Evolutionary conservation across 2,113 vertebrate species (phyloP).

Genomic region (Eubucco bourcierii): DNA sequence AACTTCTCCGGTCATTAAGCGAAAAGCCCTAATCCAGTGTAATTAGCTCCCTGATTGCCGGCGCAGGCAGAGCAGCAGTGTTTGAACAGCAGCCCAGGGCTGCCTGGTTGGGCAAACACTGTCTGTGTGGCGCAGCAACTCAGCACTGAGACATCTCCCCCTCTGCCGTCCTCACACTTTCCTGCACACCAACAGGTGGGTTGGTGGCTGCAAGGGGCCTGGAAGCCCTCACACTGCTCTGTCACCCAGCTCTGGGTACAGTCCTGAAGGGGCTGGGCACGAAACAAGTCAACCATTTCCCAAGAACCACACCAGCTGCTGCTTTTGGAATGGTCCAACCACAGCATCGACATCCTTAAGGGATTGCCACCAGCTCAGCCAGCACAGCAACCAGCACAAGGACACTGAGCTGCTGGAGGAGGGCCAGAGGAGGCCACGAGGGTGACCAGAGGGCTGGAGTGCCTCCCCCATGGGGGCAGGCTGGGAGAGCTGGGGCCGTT

Average conservation of each 20-base stretch:
- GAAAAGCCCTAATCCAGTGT: constrained; percentile 78
- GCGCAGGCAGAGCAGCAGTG: constrained; percentile 67
- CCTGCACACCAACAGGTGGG: background rate
- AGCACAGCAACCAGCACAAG: too few relatives aligned
- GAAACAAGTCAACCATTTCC: background rate
- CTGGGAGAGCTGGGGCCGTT: too few relatives aligned
- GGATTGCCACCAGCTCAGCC: fast-evolving
- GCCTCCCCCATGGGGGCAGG: too few relatives aligned
- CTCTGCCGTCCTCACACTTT: background rate
- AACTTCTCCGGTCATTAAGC: constrained; percentile 81
- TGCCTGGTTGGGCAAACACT: constrained; percentile 73
- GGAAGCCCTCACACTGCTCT: background rate
- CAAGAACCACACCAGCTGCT: fast-evolving
- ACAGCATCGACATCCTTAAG: background rate
- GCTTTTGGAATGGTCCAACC: fast-evolving
- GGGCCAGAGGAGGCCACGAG: too few relatives aligned
- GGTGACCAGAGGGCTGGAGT: too few relatives aligned
- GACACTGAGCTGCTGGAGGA: too few relatives aligned
- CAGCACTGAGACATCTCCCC: background rate
- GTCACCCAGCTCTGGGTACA: background rate
- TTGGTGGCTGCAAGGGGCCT: background rate
- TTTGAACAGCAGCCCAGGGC: constrained; percentile 77
- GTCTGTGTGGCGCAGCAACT: constrained; percentile 25
- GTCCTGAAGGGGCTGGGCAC: background rate
- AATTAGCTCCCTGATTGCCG: constrained; percentile 81